Percentiles rank a stretch among this genome's conserved stretches.
phyloP scores from a whole-genome alignment of 2,797 vertebrate species.

The Forpus xanthops region DNA sequence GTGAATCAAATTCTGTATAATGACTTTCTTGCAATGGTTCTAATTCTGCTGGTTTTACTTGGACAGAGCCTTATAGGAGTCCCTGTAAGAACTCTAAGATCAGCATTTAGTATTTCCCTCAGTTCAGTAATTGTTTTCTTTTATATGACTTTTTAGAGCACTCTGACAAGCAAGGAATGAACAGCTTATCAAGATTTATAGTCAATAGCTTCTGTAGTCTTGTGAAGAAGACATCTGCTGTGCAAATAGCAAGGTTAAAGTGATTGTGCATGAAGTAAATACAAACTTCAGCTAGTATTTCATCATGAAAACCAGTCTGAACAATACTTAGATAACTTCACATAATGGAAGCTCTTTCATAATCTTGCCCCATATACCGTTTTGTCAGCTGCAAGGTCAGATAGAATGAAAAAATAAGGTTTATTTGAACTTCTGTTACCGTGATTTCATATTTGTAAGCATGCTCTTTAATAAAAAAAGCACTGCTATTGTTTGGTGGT shows the following conservation, averaged over 20 bases:
- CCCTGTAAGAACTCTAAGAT: not conserved
- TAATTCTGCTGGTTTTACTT: not conserved
- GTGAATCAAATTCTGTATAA: not conserved
- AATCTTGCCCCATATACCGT: conserved; percentile 67
- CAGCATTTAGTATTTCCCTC: conserved; percentile 61
- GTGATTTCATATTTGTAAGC: conserved; percentile 59
- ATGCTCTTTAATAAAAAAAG: conserved; percentile 52
- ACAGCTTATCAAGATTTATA: conserved; percentile 79
- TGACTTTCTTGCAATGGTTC: not conserved
- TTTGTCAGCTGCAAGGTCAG: conserved; percentile 80
- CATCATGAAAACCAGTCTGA: conserved; percentile 76
- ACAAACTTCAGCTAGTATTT: conserved; percentile 80
- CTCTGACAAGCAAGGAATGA: conserved; percentile 77
- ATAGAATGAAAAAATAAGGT: conserved; percentile 67
- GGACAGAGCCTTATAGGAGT: not conserved
- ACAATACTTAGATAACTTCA: conserved; percentile 76
- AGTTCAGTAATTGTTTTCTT: conserved; percentile 74
- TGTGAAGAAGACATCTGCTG: conserved; percentile 76
- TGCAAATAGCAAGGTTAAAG: conserved; percentile 81
- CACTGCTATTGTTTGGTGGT: not conserved
- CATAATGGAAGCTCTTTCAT: conserved; percentile 75
- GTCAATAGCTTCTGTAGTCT: conserved; percentile 69
- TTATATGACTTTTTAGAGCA: conserved; percentile 58
- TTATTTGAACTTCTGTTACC: conserved; percentile 44
- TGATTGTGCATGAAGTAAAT: conserved; percentile 77